Percentiles rank a stretch among this genome's conserved stretches.
phyloP scores from a whole-genome alignment of 2,797 vertebrate species.

The Otolemur crassicaudatus region DNA sequence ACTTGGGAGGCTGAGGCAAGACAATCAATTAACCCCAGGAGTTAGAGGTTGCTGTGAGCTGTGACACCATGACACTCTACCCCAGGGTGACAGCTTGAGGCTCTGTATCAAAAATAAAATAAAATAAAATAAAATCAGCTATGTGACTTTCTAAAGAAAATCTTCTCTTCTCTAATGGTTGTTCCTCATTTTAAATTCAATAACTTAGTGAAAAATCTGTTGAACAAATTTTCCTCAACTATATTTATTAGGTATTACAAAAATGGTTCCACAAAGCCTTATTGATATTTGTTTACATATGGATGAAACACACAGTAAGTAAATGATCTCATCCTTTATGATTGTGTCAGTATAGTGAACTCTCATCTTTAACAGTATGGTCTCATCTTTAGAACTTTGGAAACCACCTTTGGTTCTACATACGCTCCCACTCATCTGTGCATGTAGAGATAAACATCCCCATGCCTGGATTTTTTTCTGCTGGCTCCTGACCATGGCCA shows the following conservation, averaged over 20 bases:
- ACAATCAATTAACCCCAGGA: too few relatives aligned
- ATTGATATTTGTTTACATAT: background rate
- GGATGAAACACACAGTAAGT: background rate
- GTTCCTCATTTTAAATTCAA: background rate
- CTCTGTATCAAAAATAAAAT: too few relatives aligned
- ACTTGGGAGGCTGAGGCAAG: too few relatives aligned
- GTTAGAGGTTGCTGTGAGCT: too few relatives aligned
- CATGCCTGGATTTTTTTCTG: background rate
- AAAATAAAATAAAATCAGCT: too few relatives aligned
- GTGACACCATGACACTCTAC: too few relatives aligned
- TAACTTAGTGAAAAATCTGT: background rate
- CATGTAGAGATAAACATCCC: background rate
- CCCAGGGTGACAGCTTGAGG: too few relatives aligned
- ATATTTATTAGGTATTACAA: background rate
- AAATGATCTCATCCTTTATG: background rate
- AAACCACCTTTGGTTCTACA: background rate
- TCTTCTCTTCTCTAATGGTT: background rate
- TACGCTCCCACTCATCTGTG: fast-evolving
- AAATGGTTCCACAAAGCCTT: background rate
- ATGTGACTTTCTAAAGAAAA: background rate
- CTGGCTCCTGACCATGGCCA: background rate
- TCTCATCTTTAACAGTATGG: too few relatives aligned
- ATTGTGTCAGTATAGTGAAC: background rate
- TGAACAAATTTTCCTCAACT: background rate
- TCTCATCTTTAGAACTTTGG: background rate